Percentiles rank a stretch among this genome's conserved stretches.
Conservation (phyloP, 2,888 invertebrate species). For the Trissolcus japonicus region DNA sequence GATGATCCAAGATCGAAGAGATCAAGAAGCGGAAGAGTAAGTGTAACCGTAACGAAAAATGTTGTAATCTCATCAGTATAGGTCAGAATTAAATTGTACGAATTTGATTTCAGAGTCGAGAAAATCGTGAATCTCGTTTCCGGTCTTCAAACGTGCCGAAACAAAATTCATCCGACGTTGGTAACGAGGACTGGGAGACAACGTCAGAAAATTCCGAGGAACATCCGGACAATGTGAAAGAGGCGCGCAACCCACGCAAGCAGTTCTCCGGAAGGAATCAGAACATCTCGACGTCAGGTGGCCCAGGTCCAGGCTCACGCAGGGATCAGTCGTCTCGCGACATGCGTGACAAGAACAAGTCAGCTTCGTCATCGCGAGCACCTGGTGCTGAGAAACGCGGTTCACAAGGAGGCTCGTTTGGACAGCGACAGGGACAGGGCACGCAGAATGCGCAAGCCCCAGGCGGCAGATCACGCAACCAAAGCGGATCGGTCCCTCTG, state of each 20-base stretch:
- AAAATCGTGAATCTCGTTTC: conserved; percentile 67
- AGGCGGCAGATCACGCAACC: conserved; percentile 71
- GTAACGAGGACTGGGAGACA: conserved; percentile 87
- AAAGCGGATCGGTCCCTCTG: conserved; percentile 59
- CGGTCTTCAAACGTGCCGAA: conserved; percentile 67
- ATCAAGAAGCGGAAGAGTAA: conserved; percentile 69
- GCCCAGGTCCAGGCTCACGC: conserved; percentile 61
- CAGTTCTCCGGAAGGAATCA: conserved; percentile 67
- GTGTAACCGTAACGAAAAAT: conserved; percentile 2
- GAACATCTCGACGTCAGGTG: conserved; percentile 52
- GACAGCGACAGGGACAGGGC: conserved; percentile 71
- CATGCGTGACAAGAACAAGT: conserved; percentile 69
- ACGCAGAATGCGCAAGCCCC: conserved; percentile 65
- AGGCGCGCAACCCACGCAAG: conserved; percentile 67
- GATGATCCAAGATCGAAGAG: conserved; percentile 69
- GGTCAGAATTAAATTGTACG: background rate
- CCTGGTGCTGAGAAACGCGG: conserved; percentile 72
- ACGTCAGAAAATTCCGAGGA: conserved; percentile 89
- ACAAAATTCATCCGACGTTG: conserved; percentile 75
- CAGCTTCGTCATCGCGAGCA: conserved; percentile 65
- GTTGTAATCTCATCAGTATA: background rate
- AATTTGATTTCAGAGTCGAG: conserved; percentile 67
- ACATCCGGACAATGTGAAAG: conserved; percentile 74
- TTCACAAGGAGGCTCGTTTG: conserved; percentile 65
- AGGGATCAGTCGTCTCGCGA: conserved; percentile 63